Evolutionary conservation across 2,888 invertebrate genomes (phyloP).

Genomic region (Syritta pipiens): DNA sequence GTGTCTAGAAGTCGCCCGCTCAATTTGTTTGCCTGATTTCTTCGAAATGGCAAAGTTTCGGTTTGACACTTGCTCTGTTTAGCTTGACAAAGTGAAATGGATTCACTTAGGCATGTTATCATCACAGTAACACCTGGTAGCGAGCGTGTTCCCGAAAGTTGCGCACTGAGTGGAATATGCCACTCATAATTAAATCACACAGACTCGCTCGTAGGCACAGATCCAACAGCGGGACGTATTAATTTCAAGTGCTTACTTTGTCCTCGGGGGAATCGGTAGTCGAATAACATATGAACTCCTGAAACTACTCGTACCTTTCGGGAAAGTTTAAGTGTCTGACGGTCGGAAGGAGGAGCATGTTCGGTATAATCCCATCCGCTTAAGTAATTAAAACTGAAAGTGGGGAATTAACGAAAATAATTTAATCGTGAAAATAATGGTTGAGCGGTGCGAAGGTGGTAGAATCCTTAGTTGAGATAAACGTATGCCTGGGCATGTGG

Average conservation of each 20-base stretch:
- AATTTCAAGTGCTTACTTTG: conserved; percentile 64
- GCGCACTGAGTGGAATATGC: conserved; percentile 75
- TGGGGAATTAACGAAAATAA: conserved; percentile 68
- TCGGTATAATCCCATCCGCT: conserved; percentile 57
- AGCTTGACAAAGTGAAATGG: conserved; percentile 68
- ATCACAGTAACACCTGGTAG: conserved; percentile 64
- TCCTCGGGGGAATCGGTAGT: conserved; percentile 49
- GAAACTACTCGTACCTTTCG: conserved; percentile 55
- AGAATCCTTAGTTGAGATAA: conserved; percentile 12
- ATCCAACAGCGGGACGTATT: conserved; percentile 50
- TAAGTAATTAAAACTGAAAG: conserved; percentile 69
- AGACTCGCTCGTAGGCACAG: conserved; percentile 34
- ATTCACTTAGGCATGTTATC: conserved; percentile 68
- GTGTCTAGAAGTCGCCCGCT: conserved; percentile 32
- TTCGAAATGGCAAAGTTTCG: conserved; percentile 62
- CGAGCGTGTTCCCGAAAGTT: conserved; percentile 53
- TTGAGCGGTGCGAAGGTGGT: conserved; percentile 14
- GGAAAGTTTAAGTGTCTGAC: conserved; percentile 61
- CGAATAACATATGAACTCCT: conserved; percentile 63
- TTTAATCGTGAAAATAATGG: conserved; percentile 61
- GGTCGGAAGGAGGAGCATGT: conserved; percentile 35
- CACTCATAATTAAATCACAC: conserved; percentile 79
- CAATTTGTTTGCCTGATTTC: conserved; percentile 47
- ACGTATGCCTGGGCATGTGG: conserved; percentile 19
- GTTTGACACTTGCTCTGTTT: conserved; percentile 67